Evolutionary conservation across 2,113 vertebrate genomes (phyloP).

Genomic region (Saguinus midas): DNA sequence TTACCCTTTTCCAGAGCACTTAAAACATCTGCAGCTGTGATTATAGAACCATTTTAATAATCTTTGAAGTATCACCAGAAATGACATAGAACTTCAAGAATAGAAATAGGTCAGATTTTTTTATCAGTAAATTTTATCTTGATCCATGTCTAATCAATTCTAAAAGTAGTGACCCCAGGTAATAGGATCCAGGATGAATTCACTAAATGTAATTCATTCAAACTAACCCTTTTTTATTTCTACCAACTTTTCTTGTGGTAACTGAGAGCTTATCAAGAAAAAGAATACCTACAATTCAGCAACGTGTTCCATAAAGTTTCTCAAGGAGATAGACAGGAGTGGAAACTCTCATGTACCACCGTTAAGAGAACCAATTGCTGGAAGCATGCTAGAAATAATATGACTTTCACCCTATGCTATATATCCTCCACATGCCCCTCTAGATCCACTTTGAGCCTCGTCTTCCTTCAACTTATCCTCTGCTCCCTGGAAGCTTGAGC

Average conservation of each 20-base stretch:
- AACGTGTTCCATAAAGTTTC: background rate
- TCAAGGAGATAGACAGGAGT: background rate
- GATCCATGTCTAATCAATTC: background rate
- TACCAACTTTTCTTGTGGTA: background rate
- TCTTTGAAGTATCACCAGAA: background rate
- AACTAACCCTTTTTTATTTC: background rate
- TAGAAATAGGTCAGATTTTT: background rate
- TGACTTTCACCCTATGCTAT: background rate
- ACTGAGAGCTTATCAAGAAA: background rate
- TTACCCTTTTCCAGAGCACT: background rate
- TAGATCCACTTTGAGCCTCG: background rate
- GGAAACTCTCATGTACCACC: background rate
- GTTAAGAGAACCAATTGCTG: background rate
- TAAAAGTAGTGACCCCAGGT: background rate
- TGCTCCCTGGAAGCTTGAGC: background rate
- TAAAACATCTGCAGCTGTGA: background rate
- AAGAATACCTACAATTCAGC: background rate
- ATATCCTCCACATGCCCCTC: background rate
- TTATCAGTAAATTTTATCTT: background rate
- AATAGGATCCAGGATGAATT: background rate
- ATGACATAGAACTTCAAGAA: background rate
- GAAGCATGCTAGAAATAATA: background rate
- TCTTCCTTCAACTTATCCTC: background rate
- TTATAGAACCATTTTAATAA: background rate
- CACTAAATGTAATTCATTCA: background rate